These are phyloP conservation scores for Meleagris gallopavo DNA, from an alignment of 2,113 vertebrate species.

Conservation along the genomic window DNA sequence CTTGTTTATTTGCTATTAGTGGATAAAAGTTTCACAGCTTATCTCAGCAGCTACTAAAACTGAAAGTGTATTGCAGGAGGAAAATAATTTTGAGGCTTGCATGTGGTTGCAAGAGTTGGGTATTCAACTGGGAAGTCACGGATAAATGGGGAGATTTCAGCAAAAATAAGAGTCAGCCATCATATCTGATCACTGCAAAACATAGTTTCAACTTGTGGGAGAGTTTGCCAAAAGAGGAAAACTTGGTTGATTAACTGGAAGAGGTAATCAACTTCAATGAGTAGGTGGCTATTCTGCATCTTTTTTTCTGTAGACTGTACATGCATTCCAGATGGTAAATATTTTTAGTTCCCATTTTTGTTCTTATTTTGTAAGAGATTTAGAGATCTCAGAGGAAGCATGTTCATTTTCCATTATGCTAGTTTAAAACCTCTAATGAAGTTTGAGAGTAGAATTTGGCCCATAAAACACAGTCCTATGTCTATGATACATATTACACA, in stretches of 20 bases:
- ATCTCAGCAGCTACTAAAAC: background rate
- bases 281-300: background rate
- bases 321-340: constrained; percentile 39
- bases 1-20: background rate
- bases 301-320: background rate
- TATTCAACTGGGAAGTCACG: background rate
- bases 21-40: background rate
- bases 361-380: constrained; percentile 42
- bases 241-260: background rate
- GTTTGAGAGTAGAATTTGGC: constrained; percentile 50
- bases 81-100: background rate
- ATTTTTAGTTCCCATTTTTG: constrained; percentile 51
- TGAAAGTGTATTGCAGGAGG: background rate
- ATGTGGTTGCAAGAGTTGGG: background rate
- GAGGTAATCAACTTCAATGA: background rate
- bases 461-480: constrained; percentile 20
- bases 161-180: background rate
- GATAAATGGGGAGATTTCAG: background rate
- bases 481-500: constrained; percentile 30
- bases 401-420: constrained; percentile 45
- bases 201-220: background rate
- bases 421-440: constrained; percentile 32
- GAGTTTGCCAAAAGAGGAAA: background rate
- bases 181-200: background rate
- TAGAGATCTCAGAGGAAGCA: constrained; percentile 12